Evolutionary conservation across 2,888 invertebrate genomes (phyloP).

Genomic region (Limnephilus lunatus): DNA sequence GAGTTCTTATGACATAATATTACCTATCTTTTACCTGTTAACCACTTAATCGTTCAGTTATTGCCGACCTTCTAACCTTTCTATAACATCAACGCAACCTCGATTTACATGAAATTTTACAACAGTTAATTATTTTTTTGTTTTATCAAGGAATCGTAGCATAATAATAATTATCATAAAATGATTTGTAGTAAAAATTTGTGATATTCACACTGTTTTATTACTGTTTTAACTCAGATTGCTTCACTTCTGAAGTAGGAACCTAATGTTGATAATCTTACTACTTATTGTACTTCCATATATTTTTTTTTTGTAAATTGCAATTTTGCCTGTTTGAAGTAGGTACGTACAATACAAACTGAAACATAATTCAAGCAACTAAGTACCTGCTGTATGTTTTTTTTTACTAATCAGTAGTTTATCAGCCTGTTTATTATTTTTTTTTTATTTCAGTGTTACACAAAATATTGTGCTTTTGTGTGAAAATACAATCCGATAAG

Average conservation of each 20-base stretch:
- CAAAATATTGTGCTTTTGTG: background rate
- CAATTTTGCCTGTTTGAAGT: too few species aligned
- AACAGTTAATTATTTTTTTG: background rate
- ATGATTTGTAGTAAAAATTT: background rate
- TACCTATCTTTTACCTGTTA: background rate
- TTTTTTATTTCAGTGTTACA: background rate
- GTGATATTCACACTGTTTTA: background rate
- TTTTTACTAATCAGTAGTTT: background rate
- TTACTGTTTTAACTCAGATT: background rate
- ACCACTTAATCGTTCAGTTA: background rate
- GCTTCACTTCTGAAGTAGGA: background rate
- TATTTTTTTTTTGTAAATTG: too few species aligned
- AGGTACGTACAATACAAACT: background rate
- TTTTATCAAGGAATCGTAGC: background rate
- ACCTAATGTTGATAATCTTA: background rate
- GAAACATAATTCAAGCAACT: background rate
- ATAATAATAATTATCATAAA: background rate
- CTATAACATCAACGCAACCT: background rate
- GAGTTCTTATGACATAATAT: slow-evolving; percentile 71
- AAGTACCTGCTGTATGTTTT: background rate
- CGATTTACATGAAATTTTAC: background rate
- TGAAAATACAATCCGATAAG: background rate
- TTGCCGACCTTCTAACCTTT: background rate
- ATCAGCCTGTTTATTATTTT: background rate
- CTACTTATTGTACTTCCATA: too few species aligned